Evolutionary conservation across 2,888 invertebrate genomes (phyloP).

Genomic region (Eilema caniola): DNA sequence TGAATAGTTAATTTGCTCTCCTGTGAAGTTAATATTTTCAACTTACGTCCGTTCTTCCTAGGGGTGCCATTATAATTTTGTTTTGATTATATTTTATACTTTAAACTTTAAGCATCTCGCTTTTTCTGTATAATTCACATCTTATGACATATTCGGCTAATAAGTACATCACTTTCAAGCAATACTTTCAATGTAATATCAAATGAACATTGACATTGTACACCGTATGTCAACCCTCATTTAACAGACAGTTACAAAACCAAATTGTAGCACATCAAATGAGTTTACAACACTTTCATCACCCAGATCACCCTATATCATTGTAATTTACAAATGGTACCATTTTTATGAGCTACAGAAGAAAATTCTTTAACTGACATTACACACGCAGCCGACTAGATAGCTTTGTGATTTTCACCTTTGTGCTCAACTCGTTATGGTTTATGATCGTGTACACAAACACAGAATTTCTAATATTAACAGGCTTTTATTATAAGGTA

Average conservation of each 20-base stretch:
- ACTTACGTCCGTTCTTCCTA: no score
- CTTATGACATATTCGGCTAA: no score
- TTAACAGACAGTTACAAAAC: conserved; percentile 5
- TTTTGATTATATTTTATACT: no score
- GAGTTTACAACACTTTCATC: conserved; percentile 25
- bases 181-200: no score
- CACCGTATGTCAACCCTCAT: neutral
- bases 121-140: no score
- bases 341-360: conserved; percentile 36
- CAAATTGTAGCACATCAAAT: conserved; percentile 3
- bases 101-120: no score
- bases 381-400: conserved; percentile 11
- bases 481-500: neutral
- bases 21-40: no score
- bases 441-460: neutral
- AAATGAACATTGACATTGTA: neutral
- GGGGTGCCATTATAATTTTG: no score
- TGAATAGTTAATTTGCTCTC: no score
- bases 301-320: conserved; percentile 22
- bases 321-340: conserved; percentile 30
- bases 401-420: neutral
- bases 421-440: neutral
- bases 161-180: no score
- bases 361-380: conserved; percentile 29
- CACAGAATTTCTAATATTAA: neutral